Evolutionary conservation across 2,797 vertebrate species (phyloP).

Genomic region (Anolis apletophallus): DNA sequence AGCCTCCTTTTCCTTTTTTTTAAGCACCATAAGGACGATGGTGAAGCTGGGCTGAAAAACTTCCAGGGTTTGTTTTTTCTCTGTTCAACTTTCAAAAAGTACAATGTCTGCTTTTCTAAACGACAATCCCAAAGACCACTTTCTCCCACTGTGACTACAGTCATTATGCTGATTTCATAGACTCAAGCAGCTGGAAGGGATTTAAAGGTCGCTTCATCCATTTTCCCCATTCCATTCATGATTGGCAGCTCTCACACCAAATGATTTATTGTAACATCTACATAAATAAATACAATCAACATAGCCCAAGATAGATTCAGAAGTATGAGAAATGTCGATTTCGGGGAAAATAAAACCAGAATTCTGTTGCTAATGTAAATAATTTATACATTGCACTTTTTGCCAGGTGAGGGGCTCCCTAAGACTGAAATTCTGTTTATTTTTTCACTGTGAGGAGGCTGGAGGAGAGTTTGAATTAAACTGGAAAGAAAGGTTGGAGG

Average conservation of each 20-base stretch:
- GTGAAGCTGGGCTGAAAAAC: too few relatives aligned
- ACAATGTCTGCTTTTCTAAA: conserved; percentile 1
- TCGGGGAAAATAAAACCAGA: neutral
- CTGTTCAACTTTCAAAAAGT: conserved; percentile 1
- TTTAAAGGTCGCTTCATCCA: conserved; percentile 27
- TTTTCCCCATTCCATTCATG: neutral
- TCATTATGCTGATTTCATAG: conserved; percentile 16
- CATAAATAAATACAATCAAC: neutral
- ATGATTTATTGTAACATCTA: neutral
- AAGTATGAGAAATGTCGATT: neutral
- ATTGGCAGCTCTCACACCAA: neutral
- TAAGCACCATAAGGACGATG: too few relatives aligned
- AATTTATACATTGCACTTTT: neutral
- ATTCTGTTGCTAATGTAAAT: neutral
- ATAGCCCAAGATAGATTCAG: neutral
- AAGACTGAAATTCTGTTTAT: neutral
- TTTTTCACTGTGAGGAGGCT: neutral
- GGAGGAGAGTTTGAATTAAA: neutral
- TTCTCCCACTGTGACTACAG: conserved; percentile 10
- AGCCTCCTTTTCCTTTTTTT: too few relatives aligned
- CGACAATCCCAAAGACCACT: conserved; percentile 1
- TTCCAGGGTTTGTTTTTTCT: neutral
- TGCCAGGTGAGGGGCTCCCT: neutral
- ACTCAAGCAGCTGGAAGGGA: conserved; percentile 18
- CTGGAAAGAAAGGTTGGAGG: neutral